Percentiles rank a stretch among this genome's conserved stretches.
Evolutionary conservation across 1,140 invertebrate genomes (phyloP).

Genomic region (Cyclargus thomasi): DNA sequence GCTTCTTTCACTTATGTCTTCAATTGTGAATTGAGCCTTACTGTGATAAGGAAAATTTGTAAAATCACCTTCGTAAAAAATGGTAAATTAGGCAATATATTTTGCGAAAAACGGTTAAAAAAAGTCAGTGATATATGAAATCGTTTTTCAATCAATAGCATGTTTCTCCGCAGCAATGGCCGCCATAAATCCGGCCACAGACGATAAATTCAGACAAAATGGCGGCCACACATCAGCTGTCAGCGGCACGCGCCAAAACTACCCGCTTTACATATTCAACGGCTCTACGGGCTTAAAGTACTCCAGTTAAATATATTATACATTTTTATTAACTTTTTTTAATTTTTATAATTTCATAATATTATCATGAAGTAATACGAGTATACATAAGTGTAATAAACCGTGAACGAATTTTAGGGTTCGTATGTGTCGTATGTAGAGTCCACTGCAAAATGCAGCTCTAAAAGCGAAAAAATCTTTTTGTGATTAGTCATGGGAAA

Average conservation of each 20-base stretch:
- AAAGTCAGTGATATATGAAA: not conserved
- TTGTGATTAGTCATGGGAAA: no score
- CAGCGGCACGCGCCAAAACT: constrained; percentile 28
- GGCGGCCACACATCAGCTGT: constrained; percentile 37
- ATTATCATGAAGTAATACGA: no score
- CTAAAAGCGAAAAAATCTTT: no score
- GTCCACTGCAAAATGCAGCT: no score
- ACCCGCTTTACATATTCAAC: constrained; percentile 11
- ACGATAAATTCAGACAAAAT: constrained; percentile 36
- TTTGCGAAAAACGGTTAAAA: not conserved
- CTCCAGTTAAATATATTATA: not conserved
- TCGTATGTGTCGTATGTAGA: no score
- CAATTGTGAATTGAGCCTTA: no score
- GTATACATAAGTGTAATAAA: no score
- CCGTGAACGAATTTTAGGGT: no score
- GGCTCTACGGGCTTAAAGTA: not conserved
- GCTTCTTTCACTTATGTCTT: no score
- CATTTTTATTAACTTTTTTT: not conserved
- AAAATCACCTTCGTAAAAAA: no score
- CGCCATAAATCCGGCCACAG: constrained; percentile 13
- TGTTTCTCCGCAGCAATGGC: not conserved
- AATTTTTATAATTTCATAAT: no score
- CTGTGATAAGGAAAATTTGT: no score
- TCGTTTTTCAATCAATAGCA: constrained; percentile 12
- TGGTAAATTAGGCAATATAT: not conserved